Evolutionary conservation across 64 coral and sea anemone species (phyloP).

Genomic region (Montipora efflorescens): DNA sequence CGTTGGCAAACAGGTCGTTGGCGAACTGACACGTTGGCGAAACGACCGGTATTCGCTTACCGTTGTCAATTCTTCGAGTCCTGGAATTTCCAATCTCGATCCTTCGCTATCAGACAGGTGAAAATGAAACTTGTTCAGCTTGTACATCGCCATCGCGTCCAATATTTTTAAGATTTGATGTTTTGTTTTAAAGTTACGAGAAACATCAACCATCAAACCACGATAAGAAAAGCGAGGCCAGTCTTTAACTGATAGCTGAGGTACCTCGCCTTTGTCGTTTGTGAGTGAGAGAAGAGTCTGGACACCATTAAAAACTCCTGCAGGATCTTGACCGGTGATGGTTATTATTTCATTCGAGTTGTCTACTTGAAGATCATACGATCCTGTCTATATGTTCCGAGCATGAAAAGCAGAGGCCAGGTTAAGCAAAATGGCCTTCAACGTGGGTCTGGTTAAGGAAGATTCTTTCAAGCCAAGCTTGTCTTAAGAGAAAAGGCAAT

Average conservation of each 20-base stretch:
- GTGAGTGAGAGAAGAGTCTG: constrained; percentile 44
- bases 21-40: too few species aligned
- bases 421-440: not conserved
- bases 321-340: constrained; percentile 27
- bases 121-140: constrained; percentile 59
- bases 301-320: constrained; percentile 57
- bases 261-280: constrained; percentile 12
- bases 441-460: not conserved
- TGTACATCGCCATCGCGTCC: constrained; percentile 52
- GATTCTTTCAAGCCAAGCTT: constrained; percentile 10
- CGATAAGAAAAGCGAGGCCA: constrained; percentile 40
- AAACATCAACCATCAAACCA: constrained; percentile 46
- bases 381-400: not conserved
- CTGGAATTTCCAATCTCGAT: constrained; percentile 55
- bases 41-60: not conserved
- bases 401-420: not conserved
- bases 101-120: constrained; percentile 41
- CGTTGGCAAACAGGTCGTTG: too few species aligned
- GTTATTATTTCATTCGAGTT: constrained; percentile 21
- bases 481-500: not conserved
- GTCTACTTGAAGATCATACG: constrained; percentile 50
- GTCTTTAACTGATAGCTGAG: constrained; percentile 9
- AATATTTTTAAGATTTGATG: constrained; percentile 12
- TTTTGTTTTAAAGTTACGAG: constrained; percentile 43
- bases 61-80: constrained; percentile 26